These are phyloP conservation scores for Microcebus griseorufus DNA, from an alignment of 2,113 vertebrate species.

Conservation along the genomic window DNA sequence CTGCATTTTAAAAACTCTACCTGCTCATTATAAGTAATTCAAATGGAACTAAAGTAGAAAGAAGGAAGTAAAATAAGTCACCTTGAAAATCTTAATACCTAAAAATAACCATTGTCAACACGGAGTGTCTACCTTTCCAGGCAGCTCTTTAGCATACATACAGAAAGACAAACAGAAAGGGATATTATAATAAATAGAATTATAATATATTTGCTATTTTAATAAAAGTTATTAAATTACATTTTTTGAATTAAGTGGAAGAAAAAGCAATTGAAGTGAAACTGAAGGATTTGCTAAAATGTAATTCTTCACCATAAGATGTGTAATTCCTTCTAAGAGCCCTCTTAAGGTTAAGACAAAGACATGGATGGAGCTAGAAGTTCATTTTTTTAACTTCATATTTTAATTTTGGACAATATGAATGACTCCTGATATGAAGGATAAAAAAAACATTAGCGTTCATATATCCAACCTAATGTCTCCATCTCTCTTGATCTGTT, in stretches of 20 bases:
- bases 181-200: neutral
- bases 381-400: neutral
- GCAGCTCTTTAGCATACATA: neutral
- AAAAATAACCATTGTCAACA: slow-evolving; percentile 36
- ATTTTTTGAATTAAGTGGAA: neutral
- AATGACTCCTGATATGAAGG: neutral
- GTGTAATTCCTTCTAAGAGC: neutral
- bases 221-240: neutral
- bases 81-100: neutral
- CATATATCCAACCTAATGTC: fast-evolving
- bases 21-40: slow-evolving; percentile 53
- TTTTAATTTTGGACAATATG: neutral
- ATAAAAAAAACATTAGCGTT: neutral
- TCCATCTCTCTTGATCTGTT: neutral
- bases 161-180: slow-evolving; percentile 1
- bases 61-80: slow-evolving; percentile 27
- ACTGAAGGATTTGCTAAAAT: neutral
- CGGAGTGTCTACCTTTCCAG: neutral
- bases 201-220: neutral
- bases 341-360: neutral
- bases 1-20: slow-evolving; percentile 8
- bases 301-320: neutral
- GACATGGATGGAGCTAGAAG: neutral
- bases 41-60: neutral
- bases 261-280: neutral